Percentiles rank a stretch among this genome's conserved stretches.
phyloP scores from a whole-genome alignment of 2,797 vertebrate species.

The Podarcis siculus region DNA sequence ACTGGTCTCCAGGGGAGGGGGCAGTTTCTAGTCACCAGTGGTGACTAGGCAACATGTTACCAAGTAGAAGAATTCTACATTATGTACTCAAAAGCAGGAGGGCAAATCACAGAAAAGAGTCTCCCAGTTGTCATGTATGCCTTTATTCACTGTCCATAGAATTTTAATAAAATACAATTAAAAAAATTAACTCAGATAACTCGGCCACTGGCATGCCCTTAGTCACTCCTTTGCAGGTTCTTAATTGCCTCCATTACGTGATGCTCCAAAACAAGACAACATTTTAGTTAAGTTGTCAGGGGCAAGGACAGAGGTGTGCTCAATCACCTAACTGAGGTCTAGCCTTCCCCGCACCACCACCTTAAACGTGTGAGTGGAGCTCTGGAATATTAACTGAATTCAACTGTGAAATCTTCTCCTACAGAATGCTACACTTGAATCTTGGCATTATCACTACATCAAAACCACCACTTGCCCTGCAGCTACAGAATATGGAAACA shows the following conservation, averaged over 20 bases:
- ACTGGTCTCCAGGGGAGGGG: not conserved
- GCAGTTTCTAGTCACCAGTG: not conserved
- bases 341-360: accelerated
- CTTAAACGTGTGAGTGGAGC: not conserved
- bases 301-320: slow-evolving; percentile 41
- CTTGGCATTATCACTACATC: slow-evolving; percentile 33
- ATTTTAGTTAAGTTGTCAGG: slow-evolving; percentile 54
- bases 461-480: not conserved
- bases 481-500: not conserved
- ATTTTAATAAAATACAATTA: not conserved
- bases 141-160: accelerated
- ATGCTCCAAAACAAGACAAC: slow-evolving; percentile 44
- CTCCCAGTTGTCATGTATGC: not conserved
- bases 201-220: not conserved
- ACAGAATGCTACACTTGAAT: slow-evolving; percentile 11
- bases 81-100: not conserved
- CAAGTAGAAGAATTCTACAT: not conserved
- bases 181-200: slow-evolving; percentile 6
- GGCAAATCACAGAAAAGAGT: not conserved
- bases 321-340: slow-evolving; percentile 34
- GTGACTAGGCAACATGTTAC: not conserved
- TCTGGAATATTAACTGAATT: slow-evolving; percentile 5
- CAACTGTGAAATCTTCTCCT: not conserved
- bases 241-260: slow-evolving; percentile 52
- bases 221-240: slow-evolving; percentile 49